Conservation (phyloP, 2,888 invertebrate species). For the Anagyrus pseudococci region DNA sequence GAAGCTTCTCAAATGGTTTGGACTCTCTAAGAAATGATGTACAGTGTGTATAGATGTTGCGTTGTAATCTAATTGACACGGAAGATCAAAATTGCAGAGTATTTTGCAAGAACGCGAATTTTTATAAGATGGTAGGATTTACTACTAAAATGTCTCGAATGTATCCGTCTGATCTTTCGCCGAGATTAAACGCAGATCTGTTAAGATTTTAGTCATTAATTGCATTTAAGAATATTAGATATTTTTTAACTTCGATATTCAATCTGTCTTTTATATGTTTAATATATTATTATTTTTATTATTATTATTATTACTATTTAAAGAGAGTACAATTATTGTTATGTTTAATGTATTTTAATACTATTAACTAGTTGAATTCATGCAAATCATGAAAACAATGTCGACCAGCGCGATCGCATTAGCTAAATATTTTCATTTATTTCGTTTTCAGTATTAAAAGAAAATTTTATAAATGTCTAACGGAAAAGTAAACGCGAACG, state of each 20-base stretch:
- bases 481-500: constrained; percentile 28
- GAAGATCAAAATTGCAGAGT: constrained; percentile 21
- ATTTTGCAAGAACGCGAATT: constrained; percentile 14
- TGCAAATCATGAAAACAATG: constrained; percentile 16
- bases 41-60: no score
- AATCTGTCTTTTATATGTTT: constrained; percentile 31
- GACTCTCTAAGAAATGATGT: no score
- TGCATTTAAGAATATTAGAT: constrained; percentile 37
- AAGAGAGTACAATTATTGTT: constrained; percentile 27
- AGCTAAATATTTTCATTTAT: constrained; percentile 15
- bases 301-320: constrained; percentile 14
- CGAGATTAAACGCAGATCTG: constrained; percentile 30
- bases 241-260: constrained; percentile 20
- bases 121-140: constrained; percentile 9
- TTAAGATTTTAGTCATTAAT: constrained; percentile 34
- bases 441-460: constrained; percentile 36
- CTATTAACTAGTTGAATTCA: constrained; percentile 20
- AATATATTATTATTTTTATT: constrained; percentile 14
- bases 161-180: constrained; percentile 16
- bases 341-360: constrained; percentile 27
- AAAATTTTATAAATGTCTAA: constrained; percentile 31
- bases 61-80: constrained; percentile 8
- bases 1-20: constrained; percentile 23
- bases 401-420: constrained; percentile 6
- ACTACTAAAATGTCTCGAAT: constrained; percentile 17